Evolutionary conservation across 2,797 vertebrate genomes (phyloP).

Genomic region (Coregonus suidteri): DNA sequence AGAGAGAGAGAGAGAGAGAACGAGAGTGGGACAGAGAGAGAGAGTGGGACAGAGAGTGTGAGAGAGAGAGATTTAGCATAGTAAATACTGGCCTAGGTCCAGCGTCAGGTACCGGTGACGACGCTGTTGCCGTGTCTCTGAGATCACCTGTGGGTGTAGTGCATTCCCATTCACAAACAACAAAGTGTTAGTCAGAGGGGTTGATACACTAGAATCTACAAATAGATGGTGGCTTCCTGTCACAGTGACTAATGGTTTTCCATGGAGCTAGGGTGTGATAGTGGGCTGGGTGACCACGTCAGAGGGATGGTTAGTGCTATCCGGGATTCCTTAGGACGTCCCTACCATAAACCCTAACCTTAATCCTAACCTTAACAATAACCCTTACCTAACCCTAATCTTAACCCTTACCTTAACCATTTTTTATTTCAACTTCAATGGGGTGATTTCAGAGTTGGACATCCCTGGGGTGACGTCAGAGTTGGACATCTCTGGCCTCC

Average conservation of each 20-base stretch:
- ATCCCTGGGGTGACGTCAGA: too few relatives aligned
- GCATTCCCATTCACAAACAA: conserved; percentile 31
- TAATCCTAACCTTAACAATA: too few relatives aligned
- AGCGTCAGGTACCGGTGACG: conserved; percentile 3
- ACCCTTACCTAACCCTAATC: too few relatives aligned
- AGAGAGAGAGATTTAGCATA: too few relatives aligned
- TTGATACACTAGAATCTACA: not conserved
- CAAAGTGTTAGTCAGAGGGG: conserved; percentile 41
- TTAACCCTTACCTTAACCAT: too few relatives aligned
- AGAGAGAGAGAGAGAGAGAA: not conserved
- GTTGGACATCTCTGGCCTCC: too few relatives aligned
- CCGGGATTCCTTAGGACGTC: too few relatives aligned
- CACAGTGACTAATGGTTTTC: conserved; percentile 6
- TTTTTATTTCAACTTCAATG: too few relatives aligned
- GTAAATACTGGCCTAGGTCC: not conserved
- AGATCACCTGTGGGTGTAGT: conserved; percentile 24
- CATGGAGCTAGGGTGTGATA: not conserved
- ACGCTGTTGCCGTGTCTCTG: conserved; percentile 1
- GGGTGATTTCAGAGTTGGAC: too few relatives aligned
- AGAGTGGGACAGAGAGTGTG: not conserved
- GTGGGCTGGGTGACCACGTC: too few relatives aligned
- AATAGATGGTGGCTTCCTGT: conserved; percentile 23
- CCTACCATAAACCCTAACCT: too few relatives aligned
- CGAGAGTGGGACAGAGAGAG: not conserved
- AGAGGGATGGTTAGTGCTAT: not conserved